Evolutionary conservation across 2,888 invertebrate species (phyloP), one percentile per base, ranked within the genome.

Genomic region (Notodonta dromedarius): DNA sequence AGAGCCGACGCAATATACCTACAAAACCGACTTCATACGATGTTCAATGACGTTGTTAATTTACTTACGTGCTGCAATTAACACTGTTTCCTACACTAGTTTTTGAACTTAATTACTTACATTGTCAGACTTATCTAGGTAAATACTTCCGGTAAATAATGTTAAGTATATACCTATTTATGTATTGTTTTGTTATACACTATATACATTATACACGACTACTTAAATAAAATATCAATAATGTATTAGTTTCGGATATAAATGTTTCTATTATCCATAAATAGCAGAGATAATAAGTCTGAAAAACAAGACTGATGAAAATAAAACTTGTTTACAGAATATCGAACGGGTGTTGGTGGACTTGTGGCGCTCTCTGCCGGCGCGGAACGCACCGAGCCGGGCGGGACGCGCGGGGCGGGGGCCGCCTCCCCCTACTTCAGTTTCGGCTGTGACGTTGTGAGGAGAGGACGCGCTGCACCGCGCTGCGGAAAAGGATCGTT

Each of bases 271-370:
- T 51, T 42, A 44, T n/a, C 6, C n/a, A 39, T 39, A 16, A 57
- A 14, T 51, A 44, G 16, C n/a, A 8, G 9, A 12, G 13, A 14
- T 9, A n/a, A 13, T 67, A 59, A 58, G 71, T 62, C 76, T 81
- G 84, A 86, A 87, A 85, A 78, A 74, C 77, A 71, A 80, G 82
- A 79, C 75, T 79, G 78, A 84, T 89, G 87, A 90, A 90, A 90
- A 89, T 87, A 87, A 88, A 86, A 84, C 82, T 91, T 91, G 91
- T 92, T 92, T 92, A 92, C 92, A 93, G 92, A 83, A 91, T 93
- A 93, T 93, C 87, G 92, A 91, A 84, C 92, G 90, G 85, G 87
- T 85, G 88, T 87, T 86, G 84, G 82, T 74, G 77, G 71, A 87
- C 90, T 77, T 67, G 89, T 91, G 84, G 92, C 92, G 92, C 91